Percentiles rank a stretch among this genome's conserved stretches.
These are phyloP conservation scores for Prionailurus bengalensis DNA, from an alignment of 2,113 vertebrate species.

Conservation along the genomic window DNA sequence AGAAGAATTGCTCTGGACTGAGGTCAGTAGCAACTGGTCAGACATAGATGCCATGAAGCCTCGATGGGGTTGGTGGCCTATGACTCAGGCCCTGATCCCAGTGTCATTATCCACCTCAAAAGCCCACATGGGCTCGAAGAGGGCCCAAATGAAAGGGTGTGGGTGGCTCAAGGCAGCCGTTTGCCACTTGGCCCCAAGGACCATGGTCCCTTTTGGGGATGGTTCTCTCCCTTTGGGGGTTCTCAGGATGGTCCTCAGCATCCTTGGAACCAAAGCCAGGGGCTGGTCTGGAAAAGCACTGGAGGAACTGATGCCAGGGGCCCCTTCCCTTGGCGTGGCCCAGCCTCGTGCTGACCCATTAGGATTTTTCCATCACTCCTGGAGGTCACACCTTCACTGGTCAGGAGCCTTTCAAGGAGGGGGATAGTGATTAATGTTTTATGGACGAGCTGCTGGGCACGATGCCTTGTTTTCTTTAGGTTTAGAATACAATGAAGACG, in stretches of 20 bases:
- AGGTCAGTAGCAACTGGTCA: background rate
- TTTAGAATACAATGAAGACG: constrained; percentile 82
- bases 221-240: background rate
- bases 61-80: fast-evolving
- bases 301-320: constrained; percentile 47
- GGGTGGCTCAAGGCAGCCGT: background rate
- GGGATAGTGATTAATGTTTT: constrained; percentile 81
- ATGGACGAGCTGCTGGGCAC: constrained; percentile 76
- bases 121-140: background rate
- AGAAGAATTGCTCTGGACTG: background rate
- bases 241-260: background rate
- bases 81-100: background rate
- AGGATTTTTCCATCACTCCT: constrained; percentile 78
- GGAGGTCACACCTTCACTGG: constrained; percentile 62
- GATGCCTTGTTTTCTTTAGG: constrained; percentile 81
- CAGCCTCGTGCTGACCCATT: background rate
- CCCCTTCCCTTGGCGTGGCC: background rate
- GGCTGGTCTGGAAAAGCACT: constrained; percentile 74
- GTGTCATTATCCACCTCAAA: background rate
- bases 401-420: constrained; percentile 71
- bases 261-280: background rate
- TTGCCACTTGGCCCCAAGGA: background rate
- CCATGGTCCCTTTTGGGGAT: background rate
- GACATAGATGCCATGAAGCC: background rate
- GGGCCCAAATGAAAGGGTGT: background rate